phyloP scores from a whole-genome alignment of 37 sponge, comb jelly and placozoan species.

The Agelas oroides region DNA sequence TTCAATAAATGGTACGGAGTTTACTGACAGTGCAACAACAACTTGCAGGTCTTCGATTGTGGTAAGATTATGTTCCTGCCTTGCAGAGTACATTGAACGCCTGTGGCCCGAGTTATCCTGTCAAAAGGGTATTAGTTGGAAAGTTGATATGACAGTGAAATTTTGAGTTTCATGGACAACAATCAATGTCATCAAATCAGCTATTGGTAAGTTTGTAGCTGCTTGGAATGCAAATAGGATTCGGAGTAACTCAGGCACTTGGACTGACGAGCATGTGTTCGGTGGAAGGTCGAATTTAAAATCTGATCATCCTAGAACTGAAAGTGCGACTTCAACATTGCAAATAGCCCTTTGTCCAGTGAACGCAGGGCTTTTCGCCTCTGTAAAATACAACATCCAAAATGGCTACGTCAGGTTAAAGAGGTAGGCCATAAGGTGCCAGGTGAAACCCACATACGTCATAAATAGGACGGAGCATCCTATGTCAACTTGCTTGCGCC shows the following conservation, averaged over 20 bases:
- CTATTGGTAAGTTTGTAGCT: neutral
- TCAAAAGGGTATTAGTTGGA: slow-evolving; percentile 19
- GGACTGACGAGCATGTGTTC: slow-evolving; percentile 1
- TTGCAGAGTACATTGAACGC: slow-evolving; percentile 28
- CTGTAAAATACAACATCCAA: too few relatives aligned
- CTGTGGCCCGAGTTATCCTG: slow-evolving; percentile 56
- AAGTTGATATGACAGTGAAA: slow-evolving; percentile 31
- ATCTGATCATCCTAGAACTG: too few relatives aligned
- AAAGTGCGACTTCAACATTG: too few relatives aligned
- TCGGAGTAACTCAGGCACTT: neutral
- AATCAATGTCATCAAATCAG: slow-evolving; percentile 2
- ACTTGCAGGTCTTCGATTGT: neutral
- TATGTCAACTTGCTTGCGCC: too few relatives aligned
- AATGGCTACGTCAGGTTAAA: too few relatives aligned
- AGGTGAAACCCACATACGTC: too few relatives aligned
- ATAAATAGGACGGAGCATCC: too few relatives aligned
- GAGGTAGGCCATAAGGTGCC: too few relatives aligned
- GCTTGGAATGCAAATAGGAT: slow-evolving; percentile 58
- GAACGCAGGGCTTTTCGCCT: too few relatives aligned
- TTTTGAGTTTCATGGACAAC: slow-evolving; percentile 49
- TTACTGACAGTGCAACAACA: slow-evolving; percentile 41
- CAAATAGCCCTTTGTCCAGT: too few relatives aligned
- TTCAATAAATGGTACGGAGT: slow-evolving; percentile 53
- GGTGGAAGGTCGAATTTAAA: too few relatives aligned
- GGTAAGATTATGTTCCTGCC: neutral